Evolutionary conservation across 2,888 invertebrate genomes (phyloP).

Genomic region (Antitype chi): DNA sequence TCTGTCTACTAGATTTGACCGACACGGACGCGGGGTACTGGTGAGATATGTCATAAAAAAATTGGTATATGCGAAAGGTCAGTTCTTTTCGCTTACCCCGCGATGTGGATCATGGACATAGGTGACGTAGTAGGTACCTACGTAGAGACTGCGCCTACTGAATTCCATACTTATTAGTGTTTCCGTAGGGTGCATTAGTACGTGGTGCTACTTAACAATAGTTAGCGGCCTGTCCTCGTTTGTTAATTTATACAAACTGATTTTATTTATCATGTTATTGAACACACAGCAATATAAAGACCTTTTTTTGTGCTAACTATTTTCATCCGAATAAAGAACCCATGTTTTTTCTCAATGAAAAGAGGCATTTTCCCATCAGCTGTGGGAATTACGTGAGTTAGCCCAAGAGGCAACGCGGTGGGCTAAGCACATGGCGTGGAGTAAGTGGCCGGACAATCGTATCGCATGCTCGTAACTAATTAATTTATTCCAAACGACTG

Average conservation of each 20-base stretch:
- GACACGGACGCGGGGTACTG: neutral
- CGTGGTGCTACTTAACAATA: neutral
- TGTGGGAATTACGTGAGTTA: neutral
- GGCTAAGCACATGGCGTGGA: neutral
- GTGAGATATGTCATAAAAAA: neutral
- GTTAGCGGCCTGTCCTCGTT: constrained; percentile 4
- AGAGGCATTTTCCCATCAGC: neutral
- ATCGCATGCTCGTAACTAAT: constrained; percentile 14
- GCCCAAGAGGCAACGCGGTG: neutral
- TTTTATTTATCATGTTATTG: constrained; percentile 10
- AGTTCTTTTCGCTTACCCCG: neutral
- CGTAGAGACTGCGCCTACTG: neutral
- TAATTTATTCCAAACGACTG: constrained; percentile 2
- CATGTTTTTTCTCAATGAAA: neutral
- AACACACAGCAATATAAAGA: neutral
- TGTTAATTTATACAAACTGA: neutral
- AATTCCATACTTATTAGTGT: constrained; percentile 10
- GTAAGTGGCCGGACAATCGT: neutral
- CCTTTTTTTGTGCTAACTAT: neutral
- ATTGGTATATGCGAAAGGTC: neutral
- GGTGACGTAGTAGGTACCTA: neutral
- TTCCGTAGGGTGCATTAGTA: constrained; percentile 22
- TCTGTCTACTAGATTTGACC: neutral
- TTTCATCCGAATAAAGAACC: neutral
- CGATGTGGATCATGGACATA: neutral